Base-by-base conservation (phyloP, 2,888 invertebrate species). In the Thelaira solivaga region DNA sequence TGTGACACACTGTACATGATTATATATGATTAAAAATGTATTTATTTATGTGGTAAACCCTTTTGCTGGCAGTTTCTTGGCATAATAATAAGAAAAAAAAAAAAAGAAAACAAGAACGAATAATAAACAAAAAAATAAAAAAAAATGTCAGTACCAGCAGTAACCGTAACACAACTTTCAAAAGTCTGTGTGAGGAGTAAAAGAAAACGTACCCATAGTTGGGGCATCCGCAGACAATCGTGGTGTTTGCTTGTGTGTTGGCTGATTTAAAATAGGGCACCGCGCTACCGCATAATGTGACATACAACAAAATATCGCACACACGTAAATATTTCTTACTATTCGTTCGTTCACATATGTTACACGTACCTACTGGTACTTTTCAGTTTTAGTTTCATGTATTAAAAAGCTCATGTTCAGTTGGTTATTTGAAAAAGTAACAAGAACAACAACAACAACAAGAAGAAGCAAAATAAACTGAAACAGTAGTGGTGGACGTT, bases 241-340 rank as follows among this genome's bases (percentile, higher is more conserved):
- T n/a, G 11, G 51, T 64, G 34, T 36, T 4, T 55, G 36, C 59
- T 45, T 51, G 59, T 57, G 49, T 64, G 47, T 59, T 65, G 69
- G 65, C 55, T 78, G 78, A 74, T 78, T 78, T 74, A 78, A 78
- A 78, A 78, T 78, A 78, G 78, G 78, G 74, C 78, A 78, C 74
- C 65, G 74, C 74, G 78, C 69, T 78, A 78, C 74, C 41, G 78
- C 78, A 74, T 71, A 78, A 74, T 78, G 78, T 78, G 78, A 74
- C 78, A 78, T 57, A 74, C 68, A 68, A 6, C 41, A 51, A 64
- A 62, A 41, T 55, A n/a, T n/a, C n/a, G n/a, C n/a, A n/a, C 64
- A 45, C 34, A 64, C 59, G 69, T 20, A 41, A 43, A 69, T 59
- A 51, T 31, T 49, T 57, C 43, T 34, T 65, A 71, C 47, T 13